Evolutionary conservation across 2,888 invertebrate genomes (phyloP).

Genomic region (Drosophila prolongata): DNA sequence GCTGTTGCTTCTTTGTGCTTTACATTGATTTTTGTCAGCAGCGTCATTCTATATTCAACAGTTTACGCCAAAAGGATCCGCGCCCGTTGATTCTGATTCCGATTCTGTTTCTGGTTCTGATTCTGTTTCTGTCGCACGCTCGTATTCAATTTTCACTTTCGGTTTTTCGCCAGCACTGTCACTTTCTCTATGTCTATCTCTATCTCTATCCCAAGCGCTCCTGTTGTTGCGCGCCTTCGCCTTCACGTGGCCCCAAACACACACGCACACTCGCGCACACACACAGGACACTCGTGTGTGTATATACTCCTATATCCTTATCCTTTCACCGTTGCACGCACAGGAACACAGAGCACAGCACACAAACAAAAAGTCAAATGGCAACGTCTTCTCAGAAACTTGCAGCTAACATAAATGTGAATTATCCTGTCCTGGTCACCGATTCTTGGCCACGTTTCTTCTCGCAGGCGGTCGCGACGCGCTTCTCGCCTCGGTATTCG

Average conservation of each 20-base stretch:
- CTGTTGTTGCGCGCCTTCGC: slow-evolving; percentile 71
- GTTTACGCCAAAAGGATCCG: slow-evolving; percentile 57
- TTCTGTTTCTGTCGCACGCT: not conserved
- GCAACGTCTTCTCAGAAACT: slow-evolving; percentile 1
- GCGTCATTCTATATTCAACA: slow-evolving; percentile 82
- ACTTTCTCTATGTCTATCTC: slow-evolving; percentile 22
- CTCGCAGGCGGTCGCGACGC: slow-evolving; percentile 17
- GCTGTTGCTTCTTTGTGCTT: slow-evolving; percentile 68
- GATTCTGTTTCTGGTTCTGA: not conserved
- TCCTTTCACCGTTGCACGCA: slow-evolving; percentile 22
- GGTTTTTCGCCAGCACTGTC: slow-evolving; percentile 32
- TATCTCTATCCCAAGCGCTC: slow-evolving; percentile 18
- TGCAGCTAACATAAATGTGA: slow-evolving; percentile 3
- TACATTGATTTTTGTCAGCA: slow-evolving; percentile 78
- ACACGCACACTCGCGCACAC: slow-evolving; percentile 31
- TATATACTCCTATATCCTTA: slow-evolving; percentile 3
- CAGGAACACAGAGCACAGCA: slow-evolving; percentile 6
- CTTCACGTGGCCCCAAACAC: slow-evolving; percentile 69
- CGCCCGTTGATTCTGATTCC: slow-evolving; percentile 12
- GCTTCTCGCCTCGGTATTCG: slow-evolving; percentile 60
- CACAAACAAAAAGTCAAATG: slow-evolving; percentile 35
- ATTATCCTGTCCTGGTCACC: slow-evolving; percentile 7
- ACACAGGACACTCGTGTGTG: slow-evolving; percentile 6
- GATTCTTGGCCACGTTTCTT: slow-evolving; percentile 2
- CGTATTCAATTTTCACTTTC: slow-evolving; percentile 42